phyloP scores from a whole-genome alignment of 2,888 invertebrate genomes.

The Tanytarsus gracilentus region DNA sequence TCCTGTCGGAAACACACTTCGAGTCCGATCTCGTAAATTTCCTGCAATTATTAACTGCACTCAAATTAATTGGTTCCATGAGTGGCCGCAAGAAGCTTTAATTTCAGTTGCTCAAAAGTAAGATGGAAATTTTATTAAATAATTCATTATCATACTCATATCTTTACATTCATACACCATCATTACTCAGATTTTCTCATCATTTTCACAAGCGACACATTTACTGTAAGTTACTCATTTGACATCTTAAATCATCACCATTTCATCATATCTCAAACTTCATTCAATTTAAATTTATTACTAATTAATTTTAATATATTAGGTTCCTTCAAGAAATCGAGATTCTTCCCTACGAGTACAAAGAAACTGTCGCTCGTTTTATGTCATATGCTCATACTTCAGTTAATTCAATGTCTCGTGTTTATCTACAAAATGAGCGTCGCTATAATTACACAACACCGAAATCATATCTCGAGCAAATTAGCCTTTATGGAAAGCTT shows the following conservation, averaged over 20 bases:
- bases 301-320: slow-evolving; percentile 41
- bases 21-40: slow-evolving; percentile 88
- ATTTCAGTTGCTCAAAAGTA: slow-evolving; percentile 66
- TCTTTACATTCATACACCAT: background rate
- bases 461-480: slow-evolving; percentile 93
- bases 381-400: slow-evolving; percentile 93
- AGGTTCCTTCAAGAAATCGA: slow-evolving; percentile 72
- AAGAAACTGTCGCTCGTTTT: slow-evolving; percentile 80
- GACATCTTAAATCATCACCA: background rate
- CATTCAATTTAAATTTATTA: background rate
- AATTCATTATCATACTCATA: background rate
- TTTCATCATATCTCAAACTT: background rate
- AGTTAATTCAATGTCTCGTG: slow-evolving; percentile 80
- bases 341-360: slow-evolving; percentile 67
- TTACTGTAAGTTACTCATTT: no score
- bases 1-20: slow-evolving; percentile 87
- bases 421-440: slow-evolving; percentile 80
- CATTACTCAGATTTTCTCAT: background rate
- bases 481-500: slow-evolving; percentile 81
- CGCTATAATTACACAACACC: slow-evolving; percentile 97
- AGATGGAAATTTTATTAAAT: background rate
- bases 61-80: slow-evolving; percentile 96
- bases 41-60: slow-evolving; percentile 94
- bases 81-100: slow-evolving; percentile 96
- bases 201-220: background rate